Evolutionary conservation across 2,113 vertebrate genomes (phyloP).

Genomic region (Gambusia holbrooki): DNA sequence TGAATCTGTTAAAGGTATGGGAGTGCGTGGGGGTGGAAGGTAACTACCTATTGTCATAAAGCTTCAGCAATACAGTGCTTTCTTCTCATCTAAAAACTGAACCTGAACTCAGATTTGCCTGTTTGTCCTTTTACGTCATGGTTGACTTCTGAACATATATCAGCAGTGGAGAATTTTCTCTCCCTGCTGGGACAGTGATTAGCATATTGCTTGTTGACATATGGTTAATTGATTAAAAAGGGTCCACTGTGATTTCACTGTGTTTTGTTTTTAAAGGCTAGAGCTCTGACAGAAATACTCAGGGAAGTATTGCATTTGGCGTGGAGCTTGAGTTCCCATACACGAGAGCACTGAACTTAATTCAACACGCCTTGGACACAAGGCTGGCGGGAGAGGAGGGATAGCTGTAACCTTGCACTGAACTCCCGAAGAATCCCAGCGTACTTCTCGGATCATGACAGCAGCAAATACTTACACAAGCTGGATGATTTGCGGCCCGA

Average conservation of each 20-base stretch:
- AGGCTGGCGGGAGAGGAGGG: slow-evolving; percentile 77
- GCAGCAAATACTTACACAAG: slow-evolving; percentile 75
- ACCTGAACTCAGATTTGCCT: slow-evolving; percentile 8
- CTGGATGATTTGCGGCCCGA: slow-evolving; percentile 73
- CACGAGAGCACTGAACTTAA: slow-evolving; percentile 72
- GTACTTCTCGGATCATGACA: slow-evolving; percentile 66
- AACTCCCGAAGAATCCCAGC: slow-evolving; percentile 78
- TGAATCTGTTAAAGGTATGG: neutral
- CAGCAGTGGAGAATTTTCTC: slow-evolving; percentile 58
- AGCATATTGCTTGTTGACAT: slow-evolving; percentile 78
- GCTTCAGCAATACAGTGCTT: neutral
- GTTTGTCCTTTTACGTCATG: slow-evolving; percentile 29
- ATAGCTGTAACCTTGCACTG: slow-evolving; percentile 79
- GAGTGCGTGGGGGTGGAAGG: neutral
- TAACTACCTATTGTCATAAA: neutral
- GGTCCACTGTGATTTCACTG: slow-evolving; percentile 71
- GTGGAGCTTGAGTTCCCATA: slow-evolving; percentile 78
- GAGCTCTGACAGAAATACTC: slow-evolving; percentile 81
- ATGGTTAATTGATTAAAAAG: slow-evolving; percentile 80
- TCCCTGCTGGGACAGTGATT: slow-evolving; percentile 61
- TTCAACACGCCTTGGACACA: slow-evolving; percentile 78
- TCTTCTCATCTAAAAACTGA: slow-evolving; percentile 1
- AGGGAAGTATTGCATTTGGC: slow-evolving; percentile 84
- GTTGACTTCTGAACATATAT: slow-evolving; percentile 58
- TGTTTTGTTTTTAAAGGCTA: slow-evolving; percentile 79